Base-by-base conservation (phyloP, 2,113 vertebrate species). In the Dicentrarchus labrax region DNA sequence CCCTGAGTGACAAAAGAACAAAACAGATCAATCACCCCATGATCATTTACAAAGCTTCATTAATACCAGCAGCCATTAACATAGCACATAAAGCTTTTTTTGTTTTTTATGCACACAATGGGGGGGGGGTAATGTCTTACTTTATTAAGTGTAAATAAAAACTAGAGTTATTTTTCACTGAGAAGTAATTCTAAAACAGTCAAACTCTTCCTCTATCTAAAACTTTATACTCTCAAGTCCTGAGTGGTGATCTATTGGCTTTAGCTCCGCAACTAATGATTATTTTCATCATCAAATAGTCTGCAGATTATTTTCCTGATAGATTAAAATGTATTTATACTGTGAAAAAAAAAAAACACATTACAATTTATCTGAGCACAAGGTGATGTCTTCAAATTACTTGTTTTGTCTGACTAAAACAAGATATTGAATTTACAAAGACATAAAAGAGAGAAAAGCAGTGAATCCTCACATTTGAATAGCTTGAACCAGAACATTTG, bases 1-100 rank as follows among this genome's bases (percentile, higher is more conserved):
- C 95, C 97, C 98, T 99, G 91, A 56, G 36, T 0, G 4, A 82
- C 74, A 85, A 45, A 15, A 56, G 11, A 69, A 47, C 2, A 54
- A 48, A 56, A 65, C 13, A 56, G 19, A 79, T 62, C 38, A 13
- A 39, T 30, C 45, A 57, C 80, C 21, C 16, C 11, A 21, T 30
- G 17, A 53, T 47, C 19, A 8, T 59, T 76, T 8, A 54, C 22
- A 76, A 59, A 57, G 53, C 39, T 69, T 39, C 9, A 30, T 39
- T 30, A 7, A 50, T 8, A 72, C 16, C 39, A 57, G 22, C 54
- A 21, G 12, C 7, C 16, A 47, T 30, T 9, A 43, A 51, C 1
- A 2, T 19, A 4, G 16, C 30, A 62, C 19, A 12, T 0, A 13
- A 43, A 54, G 38, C 36, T 64, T n/a, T 12, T 6, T 39, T 51